phyloP scores from a whole-genome alignment of 2,113 vertebrate species.

The Vanacampus margaritifer region DNA sequence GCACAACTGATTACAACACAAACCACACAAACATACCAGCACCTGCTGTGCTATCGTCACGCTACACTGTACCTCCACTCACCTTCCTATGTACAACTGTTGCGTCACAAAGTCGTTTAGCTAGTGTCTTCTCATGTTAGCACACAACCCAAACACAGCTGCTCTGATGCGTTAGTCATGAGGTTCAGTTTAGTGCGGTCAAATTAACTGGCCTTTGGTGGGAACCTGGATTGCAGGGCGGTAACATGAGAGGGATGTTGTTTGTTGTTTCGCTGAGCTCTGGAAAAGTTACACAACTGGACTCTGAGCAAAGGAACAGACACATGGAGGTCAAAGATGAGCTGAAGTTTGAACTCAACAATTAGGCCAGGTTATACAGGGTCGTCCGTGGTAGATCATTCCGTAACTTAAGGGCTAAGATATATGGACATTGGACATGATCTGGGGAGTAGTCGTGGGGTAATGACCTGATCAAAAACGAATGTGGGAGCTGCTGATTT shows the following conservation, averaged over 20 bases:
- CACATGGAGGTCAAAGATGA: slow-evolving; percentile 13
- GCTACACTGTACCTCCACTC: slow-evolving; percentile 8
- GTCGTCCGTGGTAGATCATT: background rate
- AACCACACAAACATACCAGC: slow-evolving; percentile 20
- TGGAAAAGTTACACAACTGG: slow-evolving; percentile 41
- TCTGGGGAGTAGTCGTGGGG: background rate
- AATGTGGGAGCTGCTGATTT: no score
- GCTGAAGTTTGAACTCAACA: background rate
- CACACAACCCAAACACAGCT: slow-evolving; percentile 13
- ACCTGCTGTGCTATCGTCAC: slow-evolving; percentile 17
- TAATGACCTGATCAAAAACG: no score
- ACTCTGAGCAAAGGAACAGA: slow-evolving; percentile 11
- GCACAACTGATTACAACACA: slow-evolving; percentile 26
- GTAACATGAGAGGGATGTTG: slow-evolving; percentile 52
- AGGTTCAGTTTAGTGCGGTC: slow-evolving; percentile 49
- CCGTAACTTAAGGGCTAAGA: background rate
- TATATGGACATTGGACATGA: background rate
- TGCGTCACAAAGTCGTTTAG: slow-evolving; percentile 17
- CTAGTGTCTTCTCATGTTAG: slow-evolving; percentile 5
- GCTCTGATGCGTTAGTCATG: slow-evolving; percentile 39
- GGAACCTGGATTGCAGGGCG: slow-evolving; percentile 30
- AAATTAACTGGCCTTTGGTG: slow-evolving; percentile 35
- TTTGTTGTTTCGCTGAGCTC: slow-evolving; percentile 39
- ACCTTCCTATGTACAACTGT: slow-evolving; percentile 15
- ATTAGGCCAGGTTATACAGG: background rate